Percentiles rank a stretch among this genome's conserved stretches.
Conservation (phyloP, 2,113 vertebrate genomes). For the Xyliphius kryptos region DNA sequence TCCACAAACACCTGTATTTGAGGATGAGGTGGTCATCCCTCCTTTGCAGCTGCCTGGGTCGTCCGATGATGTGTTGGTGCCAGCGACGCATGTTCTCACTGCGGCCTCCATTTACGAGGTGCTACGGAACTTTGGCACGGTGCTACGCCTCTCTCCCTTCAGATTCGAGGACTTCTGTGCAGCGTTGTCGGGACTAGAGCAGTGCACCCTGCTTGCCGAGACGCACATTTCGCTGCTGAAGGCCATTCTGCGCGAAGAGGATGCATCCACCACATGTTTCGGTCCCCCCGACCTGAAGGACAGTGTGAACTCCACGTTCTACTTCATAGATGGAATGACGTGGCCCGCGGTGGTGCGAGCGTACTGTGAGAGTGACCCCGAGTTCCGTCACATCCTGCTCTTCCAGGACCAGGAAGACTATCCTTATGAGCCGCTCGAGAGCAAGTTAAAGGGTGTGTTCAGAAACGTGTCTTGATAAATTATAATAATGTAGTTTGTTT, state of each 20-base stretch:
- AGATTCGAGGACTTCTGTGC: constrained; percentile 98
- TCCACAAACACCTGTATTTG: constrained; percentile 83
- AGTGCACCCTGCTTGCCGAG: constrained; percentile 94
- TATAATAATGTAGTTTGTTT: no score
- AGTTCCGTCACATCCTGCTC: constrained; percentile 89
- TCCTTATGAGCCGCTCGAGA: constrained; percentile 85
- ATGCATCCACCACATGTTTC: constrained; percentile 94
- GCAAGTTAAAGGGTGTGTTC: constrained; percentile 73
- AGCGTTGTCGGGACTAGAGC: constrained; percentile 88
- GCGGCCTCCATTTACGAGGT: constrained; percentile 91
- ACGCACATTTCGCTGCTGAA: constrained; percentile 90
- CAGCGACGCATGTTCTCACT: constrained; percentile 84
- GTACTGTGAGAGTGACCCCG: constrained; percentile 93
- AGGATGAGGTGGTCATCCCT: constrained; percentile 90
- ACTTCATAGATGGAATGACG: constrained; percentile 97
- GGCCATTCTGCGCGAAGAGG: constrained; percentile 92
- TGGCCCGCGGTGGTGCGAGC: constrained; percentile 94
- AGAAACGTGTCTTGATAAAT: no score
- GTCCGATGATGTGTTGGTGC: constrained; percentile 92
- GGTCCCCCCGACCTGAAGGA: constrained; percentile 96
- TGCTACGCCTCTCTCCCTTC: constrained; percentile 93
- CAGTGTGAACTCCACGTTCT: constrained; percentile 92
- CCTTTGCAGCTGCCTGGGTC: constrained; percentile 83
- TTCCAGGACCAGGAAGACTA: constrained; percentile 87
- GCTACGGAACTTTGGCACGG: constrained; percentile 89